Evolutionary conservation across 1,140 invertebrate species (phyloP), one percentile per base, ranked within the genome.

Genomic region (Pseudomyrmex pallidus): DNA sequence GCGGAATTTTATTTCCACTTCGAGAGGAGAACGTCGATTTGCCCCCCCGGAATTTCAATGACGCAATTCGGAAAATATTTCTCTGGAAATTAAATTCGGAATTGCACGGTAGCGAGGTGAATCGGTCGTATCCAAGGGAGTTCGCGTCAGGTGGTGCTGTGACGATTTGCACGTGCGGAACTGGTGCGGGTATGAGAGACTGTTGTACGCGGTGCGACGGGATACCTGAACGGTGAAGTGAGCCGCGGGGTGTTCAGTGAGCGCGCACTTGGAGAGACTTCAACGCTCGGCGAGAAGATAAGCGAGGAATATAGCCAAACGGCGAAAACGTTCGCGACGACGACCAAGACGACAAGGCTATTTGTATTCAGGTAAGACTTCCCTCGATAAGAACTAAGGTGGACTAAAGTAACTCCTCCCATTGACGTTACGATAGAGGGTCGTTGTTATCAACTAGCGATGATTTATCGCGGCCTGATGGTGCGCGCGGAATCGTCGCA

Each of bases 211-310:
- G 61, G 87, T 87, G 88, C 73, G 74, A 88, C 85, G 74, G 83
- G 62, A 44, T 73, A 57, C 77, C 56, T 61, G 86, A 90, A 86
- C 88, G 70, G 88, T 86, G 83, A 87, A 86, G 88, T 90, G 85
- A 80, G 20, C 46, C 63, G 67, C 62, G 85, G 85, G 74, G 91
- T 91, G 91, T 90, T 87, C 62, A 92, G 91, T 92, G 92, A 90
- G 73, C 76, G 76, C 84, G 73, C 50, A 66, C 68, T 50, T 76
- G 61, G 83, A 91, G 92, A 90, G 91, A 93, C 90, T 91, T 90
- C 74, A 83, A 92, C 91, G 91, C 89, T 61, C 80, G 90, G 50
- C 22, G 22, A 88, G 84, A 73, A 85, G 72, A 82, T 87, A 84
- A 73, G 70, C 80, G 78, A 87, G 83, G 84, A 78, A 92, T 89